phyloP scores from a whole-genome alignment of 1,140 invertebrate species.

The Drosophila quadrilineata region DNA sequence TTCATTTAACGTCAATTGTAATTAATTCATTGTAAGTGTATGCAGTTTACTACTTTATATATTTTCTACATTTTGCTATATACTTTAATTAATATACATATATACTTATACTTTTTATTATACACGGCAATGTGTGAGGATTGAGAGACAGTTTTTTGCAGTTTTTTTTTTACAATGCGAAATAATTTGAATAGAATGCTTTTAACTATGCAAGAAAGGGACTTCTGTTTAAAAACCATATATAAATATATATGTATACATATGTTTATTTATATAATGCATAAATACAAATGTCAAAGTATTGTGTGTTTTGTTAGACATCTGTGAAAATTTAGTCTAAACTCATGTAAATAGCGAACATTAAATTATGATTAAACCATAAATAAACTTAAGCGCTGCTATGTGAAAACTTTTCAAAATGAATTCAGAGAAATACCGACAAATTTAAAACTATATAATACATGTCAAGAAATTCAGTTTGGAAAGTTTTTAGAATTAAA shows the following conservation, averaged over 20 bases:
- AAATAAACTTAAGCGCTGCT: slow-evolving; percentile 64
- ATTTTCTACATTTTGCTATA: slow-evolving; percentile 14
- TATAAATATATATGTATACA: slow-evolving; percentile 45
- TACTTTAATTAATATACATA: slow-evolving; percentile 40
- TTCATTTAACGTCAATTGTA: slow-evolving; percentile 59
- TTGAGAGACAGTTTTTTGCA: slow-evolving; percentile 13
- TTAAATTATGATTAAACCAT: slow-evolving; percentile 54
- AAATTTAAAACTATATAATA: too few relatives aligned
- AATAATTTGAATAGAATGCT: slow-evolving; percentile 45
- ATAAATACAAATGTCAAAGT: slow-evolving; percentile 46
- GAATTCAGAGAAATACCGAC: too few relatives aligned
- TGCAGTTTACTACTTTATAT: slow-evolving; percentile 24
- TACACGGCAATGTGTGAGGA: slow-evolving; percentile 22
- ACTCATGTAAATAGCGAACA: slow-evolving; percentile 70
- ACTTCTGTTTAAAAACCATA: slow-evolving; percentile 47
- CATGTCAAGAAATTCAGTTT: too few relatives aligned
- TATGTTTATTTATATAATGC: slow-evolving; percentile 39
- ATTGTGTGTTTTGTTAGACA: slow-evolving; percentile 66
- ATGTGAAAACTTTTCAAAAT: slow-evolving; percentile 47
- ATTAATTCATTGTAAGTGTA: slow-evolving; percentile 56
- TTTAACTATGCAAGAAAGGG: slow-evolving; percentile 17
- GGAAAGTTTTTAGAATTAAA: too few relatives aligned
- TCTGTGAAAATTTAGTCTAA: slow-evolving; percentile 70
- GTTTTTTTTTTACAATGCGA: slow-evolving; percentile 15
- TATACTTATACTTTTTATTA: slow-evolving; percentile 36